Percentiles rank a stretch among this genome's conserved stretches.
phyloP scores from a whole-genome alignment of 2,797 vertebrate species.

The Gymnopithys bicolor region DNA sequence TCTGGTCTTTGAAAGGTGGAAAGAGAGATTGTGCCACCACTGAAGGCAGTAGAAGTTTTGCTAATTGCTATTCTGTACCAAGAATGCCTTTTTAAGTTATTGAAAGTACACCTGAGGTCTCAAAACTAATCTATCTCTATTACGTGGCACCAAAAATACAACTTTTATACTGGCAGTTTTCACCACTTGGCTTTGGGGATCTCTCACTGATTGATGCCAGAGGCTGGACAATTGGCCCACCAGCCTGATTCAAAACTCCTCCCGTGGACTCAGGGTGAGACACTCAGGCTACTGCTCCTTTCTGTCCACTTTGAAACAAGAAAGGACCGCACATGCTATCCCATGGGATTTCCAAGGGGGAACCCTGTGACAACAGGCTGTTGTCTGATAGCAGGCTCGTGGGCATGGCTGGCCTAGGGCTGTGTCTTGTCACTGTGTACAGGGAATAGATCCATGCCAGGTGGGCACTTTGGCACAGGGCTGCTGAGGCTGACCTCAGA shows the following conservation, averaged over 20 bases:
- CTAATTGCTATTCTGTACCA: background rate
- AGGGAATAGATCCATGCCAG: background rate
- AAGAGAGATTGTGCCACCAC: background rate
- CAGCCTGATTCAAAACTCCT: background rate
- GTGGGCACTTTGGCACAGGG: background rate
- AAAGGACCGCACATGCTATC: background rate
- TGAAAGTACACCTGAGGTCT: background rate
- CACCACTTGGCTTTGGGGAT: background rate
- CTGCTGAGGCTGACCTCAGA: background rate
- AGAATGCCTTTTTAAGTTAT: background rate
- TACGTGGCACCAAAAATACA: background rate
- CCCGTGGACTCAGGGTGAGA: background rate
- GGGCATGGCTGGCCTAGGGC: background rate
- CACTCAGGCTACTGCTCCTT: background rate
- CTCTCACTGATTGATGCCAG: background rate
- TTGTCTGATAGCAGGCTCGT: background rate
- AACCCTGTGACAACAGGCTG: background rate
- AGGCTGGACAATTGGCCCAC: background rate
- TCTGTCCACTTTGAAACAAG: background rate
- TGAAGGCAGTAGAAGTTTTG: background rate
- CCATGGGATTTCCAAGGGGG: background rate
- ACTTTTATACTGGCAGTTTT: background rate
- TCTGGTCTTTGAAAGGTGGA: background rate
- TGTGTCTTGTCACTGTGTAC: rapidly evolving
- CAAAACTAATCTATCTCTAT: background rate